Percentiles rank a stretch among this genome's conserved stretches.
phyloP scores from a whole-genome alignment of 2,797 vertebrate species.

The Kryptopterus vitreolus region DNA sequence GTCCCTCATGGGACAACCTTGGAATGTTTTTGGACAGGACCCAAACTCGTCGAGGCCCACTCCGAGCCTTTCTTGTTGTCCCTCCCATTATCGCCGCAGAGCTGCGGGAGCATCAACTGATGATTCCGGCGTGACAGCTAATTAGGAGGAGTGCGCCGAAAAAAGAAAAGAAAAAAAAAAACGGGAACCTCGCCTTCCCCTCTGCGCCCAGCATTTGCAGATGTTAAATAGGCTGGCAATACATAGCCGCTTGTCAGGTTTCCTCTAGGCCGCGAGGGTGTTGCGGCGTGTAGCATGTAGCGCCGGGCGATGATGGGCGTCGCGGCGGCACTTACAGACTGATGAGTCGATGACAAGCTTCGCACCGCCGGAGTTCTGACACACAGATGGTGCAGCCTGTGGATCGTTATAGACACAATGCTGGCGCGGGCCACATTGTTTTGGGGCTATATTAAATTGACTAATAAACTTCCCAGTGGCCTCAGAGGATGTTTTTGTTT shows the following conservation, averaged over 20 bases:
- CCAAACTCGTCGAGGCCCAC: conserved; percentile 60
- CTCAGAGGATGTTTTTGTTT: not conserved
- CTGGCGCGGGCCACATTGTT: conserved; percentile 60
- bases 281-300: not conserved
- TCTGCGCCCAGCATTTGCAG: conserved; percentile 63
- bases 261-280: not conserved
- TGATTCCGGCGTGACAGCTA: conserved; percentile 64
- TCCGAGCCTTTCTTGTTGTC: conserved; percentile 1
- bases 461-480: conserved; percentile 69
- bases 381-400: conserved; percentile 72
- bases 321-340: conserved; percentile 50
- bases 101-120: conserved; percentile 55
- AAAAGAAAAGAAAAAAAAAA: too few species aligned
- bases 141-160: conserved; percentile 69
- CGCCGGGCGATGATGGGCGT: conserved; percentile 30
- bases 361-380: conserved; percentile 50
- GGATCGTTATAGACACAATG: conserved; percentile 59
- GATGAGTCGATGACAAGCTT: conserved; percentile 66
- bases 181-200: conserved; percentile 58
- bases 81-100: conserved; percentile 11
- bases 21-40: conserved; percentile 78
- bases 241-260: conserved; percentile 70
- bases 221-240: conserved; percentile 69
- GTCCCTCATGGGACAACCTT: conserved; percentile 79
- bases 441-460: conserved; percentile 73